Evolutionary conservation across 2,797 vertebrate genomes (phyloP), one percentile per base, ranked within the genome.

Genomic region (Etheostoma nigrum): DNA sequence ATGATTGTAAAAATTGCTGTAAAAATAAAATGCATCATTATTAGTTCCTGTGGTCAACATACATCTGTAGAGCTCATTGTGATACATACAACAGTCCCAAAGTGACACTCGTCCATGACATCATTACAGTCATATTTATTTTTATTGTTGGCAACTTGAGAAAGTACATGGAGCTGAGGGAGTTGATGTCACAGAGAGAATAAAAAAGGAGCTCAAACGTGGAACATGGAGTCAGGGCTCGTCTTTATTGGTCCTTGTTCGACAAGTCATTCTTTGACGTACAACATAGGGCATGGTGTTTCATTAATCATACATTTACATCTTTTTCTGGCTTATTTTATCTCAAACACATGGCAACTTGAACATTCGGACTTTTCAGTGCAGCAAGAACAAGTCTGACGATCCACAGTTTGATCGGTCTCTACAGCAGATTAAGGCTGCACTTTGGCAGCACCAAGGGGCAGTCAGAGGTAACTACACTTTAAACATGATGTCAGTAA

Each of bases 351-450:
- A 61, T 7, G 1, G 12, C 40, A 58, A 27, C 54, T 68, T 71
- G 69, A 10, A 48, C 54, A 65, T 10, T 18, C 30, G 1, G 4
- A 27, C n/a, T 52, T n/a, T 48, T 80, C 73, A 84, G 83, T 72
- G 76, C 78, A 83, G 58, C 52, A 21, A 61, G 42, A 16, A 68
- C 49, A 59, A 51, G 58, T 74, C 18, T 44, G 48, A 11, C 5
- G 23, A 80, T 78, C 69, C 76, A 84, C 85, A 86, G 82, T 67
- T 47, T 27, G 23, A 55, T 27, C n/a, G 55, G 66, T 85, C 44
- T 62, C 67, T 44, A 78, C 59, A 75, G 75, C 67, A 42, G 30
- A 52, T 67, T 67, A 54, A 5, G 73, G 45, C 79, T 74, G 74
- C 72, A 19, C 1, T 1, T 0, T 65, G 63, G 74, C 58, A 9